Percentiles rank a stretch among this genome's conserved stretches.
Conservation (phyloP, 92 coral and sea anemone species). For the Zoanthus sansibaricus region DNA sequence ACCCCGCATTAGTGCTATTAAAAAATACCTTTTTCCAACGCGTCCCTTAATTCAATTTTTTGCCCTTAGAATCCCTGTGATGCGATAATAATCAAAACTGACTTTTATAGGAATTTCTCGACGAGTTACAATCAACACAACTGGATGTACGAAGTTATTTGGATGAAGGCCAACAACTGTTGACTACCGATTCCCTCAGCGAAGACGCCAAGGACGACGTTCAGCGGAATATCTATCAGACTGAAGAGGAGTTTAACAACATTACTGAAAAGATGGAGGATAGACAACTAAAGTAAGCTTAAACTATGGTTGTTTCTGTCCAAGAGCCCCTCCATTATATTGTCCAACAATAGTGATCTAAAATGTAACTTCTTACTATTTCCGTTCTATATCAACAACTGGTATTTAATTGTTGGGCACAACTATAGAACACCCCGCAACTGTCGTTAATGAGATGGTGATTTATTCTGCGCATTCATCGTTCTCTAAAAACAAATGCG, state of each 20-base stretch:
- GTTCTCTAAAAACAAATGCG: too few species aligned
- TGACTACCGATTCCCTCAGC: constrained; percentile 8
- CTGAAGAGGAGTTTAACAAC: constrained; percentile 18
- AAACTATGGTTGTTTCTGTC: too few species aligned
- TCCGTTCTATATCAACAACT: too few species aligned
- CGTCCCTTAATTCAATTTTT: background rate
- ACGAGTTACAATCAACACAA: constrained; percentile 37
- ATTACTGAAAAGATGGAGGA: constrained; percentile 17
- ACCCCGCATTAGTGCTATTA: background rate
- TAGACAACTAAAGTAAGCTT: constrained; percentile 25
- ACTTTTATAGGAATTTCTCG: constrained; percentile 23
- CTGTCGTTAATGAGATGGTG: too few species aligned
- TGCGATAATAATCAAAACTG: background rate
- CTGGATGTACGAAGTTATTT: constrained; percentile 1
- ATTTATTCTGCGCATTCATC: too few species aligned
- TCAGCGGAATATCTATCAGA: constrained; percentile 15
- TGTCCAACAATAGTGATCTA: too few species aligned
- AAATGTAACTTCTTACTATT: too few species aligned
- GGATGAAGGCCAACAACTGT: constrained; percentile 27
- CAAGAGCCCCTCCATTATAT: too few species aligned
- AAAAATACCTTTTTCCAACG: background rate
- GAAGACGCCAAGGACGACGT: constrained; percentile 18
- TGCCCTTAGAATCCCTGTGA: background rate
- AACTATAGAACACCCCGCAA: too few species aligned
- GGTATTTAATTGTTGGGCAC: too few species aligned